Evolutionary conservation across 2,113 vertebrate species (phyloP).

Genomic region (Ia io): DNA sequence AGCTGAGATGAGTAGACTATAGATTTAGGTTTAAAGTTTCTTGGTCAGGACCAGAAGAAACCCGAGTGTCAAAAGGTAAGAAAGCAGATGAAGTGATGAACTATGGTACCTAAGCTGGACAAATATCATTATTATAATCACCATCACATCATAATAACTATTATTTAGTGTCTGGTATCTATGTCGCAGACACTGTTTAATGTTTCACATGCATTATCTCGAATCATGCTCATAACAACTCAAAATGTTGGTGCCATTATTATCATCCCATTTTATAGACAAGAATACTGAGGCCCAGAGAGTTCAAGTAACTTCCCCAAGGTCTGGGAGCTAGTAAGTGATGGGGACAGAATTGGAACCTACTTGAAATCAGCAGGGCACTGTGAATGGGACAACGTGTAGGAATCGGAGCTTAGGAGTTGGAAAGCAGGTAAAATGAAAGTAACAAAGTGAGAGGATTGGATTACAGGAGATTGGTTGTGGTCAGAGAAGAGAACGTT

Average conservation of each 20-base stretch:
- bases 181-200: neutral
- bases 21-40: neutral
- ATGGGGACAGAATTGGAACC: neutral
- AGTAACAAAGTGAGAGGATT: neutral
- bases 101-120: neutral
- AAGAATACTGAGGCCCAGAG: conserved; percentile 6
- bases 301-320: conserved; percentile 2
- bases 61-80: neutral
- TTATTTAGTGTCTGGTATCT: conserved; percentile 32
- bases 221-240: neutral
- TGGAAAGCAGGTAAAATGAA: neutral
- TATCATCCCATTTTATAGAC: conserved; percentile 29
- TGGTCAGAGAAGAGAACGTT: neutral
- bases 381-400: neutral
- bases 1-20: neutral
- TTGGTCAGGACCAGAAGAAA: neutral
- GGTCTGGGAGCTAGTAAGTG: neutral
- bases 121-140: neutral
- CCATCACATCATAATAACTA: neutral
- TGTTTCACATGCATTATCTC: neutral
- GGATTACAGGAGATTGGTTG: neutral
- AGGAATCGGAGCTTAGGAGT: neutral
- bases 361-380: neutral
- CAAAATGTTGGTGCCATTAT: conserved; percentile 38
- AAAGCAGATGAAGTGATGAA: neutral